A percentile compares a stretch with the other conserved stretches of the same genome.
These are phyloP conservation scores for Heliconius ismenius DNA, from an alignment of 2,888 invertebrate genomes.

Conservation along the genomic window DNA sequence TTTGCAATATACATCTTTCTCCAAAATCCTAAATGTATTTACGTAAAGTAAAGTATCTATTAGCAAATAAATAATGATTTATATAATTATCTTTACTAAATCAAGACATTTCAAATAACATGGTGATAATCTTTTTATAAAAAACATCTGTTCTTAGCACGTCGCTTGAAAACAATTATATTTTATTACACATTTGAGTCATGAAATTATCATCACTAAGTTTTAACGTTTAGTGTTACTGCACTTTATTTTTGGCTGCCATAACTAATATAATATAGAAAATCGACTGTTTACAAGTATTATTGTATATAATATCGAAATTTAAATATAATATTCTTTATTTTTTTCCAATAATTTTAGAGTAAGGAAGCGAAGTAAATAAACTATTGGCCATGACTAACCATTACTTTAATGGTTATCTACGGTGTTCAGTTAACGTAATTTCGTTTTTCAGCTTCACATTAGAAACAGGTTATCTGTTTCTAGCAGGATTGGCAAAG, in stretches of 20 bases:
- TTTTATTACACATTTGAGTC: conserved; percentile 20
- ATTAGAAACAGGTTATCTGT: too few species aligned
- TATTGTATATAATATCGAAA: background rate
- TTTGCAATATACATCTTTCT: too few species aligned
- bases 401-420: too few species aligned
- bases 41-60: background rate
- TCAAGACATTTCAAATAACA: background rate
- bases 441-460: too few species aligned
- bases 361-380: background rate
- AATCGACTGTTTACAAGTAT: background rate
- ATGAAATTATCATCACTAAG: conserved; percentile 20
- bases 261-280: background rate
- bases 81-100: background rate
- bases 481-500: too few species aligned
- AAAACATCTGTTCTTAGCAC: conserved; percentile 13
- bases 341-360: background rate
- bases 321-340: background rate
- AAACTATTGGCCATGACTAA: background rate
- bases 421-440: too few species aligned
- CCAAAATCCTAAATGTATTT: too few species aligned
- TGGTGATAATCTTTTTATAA: conserved; percentile 9
- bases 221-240: conserved; percentile 16
- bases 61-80: background rate
- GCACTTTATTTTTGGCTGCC: conserved; percentile 23
- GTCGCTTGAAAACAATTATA: conserved; percentile 17